Base-by-base conservation (phyloP, 2,888 invertebrate species). In the Drosophila suboccidentalis region DNA sequence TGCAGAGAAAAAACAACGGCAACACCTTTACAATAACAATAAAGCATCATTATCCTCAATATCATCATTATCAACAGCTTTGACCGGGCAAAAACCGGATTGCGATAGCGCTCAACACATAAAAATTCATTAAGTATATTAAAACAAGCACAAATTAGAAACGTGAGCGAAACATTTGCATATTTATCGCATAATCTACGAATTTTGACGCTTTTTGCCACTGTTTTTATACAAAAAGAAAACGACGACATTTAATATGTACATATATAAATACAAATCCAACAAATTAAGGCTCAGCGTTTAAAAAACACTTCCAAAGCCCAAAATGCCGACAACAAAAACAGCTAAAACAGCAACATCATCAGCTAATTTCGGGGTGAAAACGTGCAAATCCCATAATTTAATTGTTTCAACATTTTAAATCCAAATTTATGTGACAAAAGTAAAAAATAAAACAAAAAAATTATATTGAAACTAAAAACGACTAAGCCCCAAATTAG, bases 201-300 rank as follows among this genome's bases (percentile, higher is more conserved):
- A 89, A 71, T 81, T 89, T 87, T 87, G 86, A 87, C 86, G 86
- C 86, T 87, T 87, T 89, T 82, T 88, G 86, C 90, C 90, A 85
- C 86, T 67, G 86, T 89, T 87, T 83, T 17, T 50, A 8, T 39
- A 64, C 47, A 59, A 67, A 64, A 70, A 70, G 61, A 77, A 76
- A 78, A 70, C 58, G 64, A 50, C 67, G 57, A 55, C 17, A 62
- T 60, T 36, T 63, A 71, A 69, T 67, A 70, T 78, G 57, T 26
- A 59, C 66, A 78, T 73, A 63, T 66, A 73, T 73, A 65, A 29
- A 29, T 53, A 51, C 13, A 63, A 50, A 55, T 43, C 26, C 61
- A 79, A 75, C 67, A 77, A 82, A 77, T 71, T 78, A 72, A 70
- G 82, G 64, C 50, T 41, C 61, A 39, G 59, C 66, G 60, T 82